Evolutionary conservation across 2,113 vertebrate genomes (phyloP).

Genomic region (Platanista minor): DNA sequence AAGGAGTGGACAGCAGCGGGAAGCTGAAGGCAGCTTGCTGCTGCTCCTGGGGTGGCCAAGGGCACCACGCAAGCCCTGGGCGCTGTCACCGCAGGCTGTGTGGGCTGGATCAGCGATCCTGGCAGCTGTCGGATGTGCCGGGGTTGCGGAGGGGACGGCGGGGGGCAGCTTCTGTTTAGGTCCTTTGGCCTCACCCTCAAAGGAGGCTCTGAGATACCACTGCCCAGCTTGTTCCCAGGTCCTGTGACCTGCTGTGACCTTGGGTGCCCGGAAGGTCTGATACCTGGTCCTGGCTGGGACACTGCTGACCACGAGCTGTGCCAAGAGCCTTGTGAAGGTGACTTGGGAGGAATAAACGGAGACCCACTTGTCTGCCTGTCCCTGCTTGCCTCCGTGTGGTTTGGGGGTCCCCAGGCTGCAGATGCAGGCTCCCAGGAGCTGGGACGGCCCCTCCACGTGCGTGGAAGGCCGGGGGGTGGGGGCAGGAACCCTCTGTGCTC

Average conservation of each 20-base stretch:
- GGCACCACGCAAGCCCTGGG: rapidly evolving
- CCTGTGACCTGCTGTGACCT: no score
- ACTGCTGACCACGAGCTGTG: neutral
- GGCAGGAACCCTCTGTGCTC: rapidly evolving
- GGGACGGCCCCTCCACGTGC: rapidly evolving
- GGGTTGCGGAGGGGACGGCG: rapidly evolving
- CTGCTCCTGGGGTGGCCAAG: neutral
- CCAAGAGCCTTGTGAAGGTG: neutral
- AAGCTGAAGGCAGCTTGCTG: no score
- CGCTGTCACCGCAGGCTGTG: rapidly evolving
- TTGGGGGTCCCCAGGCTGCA: neutral
- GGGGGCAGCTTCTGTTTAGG: no score
- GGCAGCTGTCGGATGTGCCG: neutral
- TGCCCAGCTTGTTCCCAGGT: neutral
- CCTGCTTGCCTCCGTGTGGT: neutral
- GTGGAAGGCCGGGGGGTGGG: neutral
- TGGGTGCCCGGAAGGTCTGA: neutral
- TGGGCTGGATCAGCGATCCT: neutral
- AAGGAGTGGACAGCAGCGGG: neutral
- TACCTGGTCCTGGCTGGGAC: neutral
- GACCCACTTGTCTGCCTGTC: neutral
- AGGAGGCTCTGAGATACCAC: neutral
- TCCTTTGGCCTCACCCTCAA: neutral
- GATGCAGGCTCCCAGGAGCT: neutral
- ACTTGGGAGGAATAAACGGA: neutral